Evolutionary conservation across 2,113 vertebrate species (phyloP), one percentile per base, ranked within the genome.

Genomic region (Catagonus wagneri): DNA sequence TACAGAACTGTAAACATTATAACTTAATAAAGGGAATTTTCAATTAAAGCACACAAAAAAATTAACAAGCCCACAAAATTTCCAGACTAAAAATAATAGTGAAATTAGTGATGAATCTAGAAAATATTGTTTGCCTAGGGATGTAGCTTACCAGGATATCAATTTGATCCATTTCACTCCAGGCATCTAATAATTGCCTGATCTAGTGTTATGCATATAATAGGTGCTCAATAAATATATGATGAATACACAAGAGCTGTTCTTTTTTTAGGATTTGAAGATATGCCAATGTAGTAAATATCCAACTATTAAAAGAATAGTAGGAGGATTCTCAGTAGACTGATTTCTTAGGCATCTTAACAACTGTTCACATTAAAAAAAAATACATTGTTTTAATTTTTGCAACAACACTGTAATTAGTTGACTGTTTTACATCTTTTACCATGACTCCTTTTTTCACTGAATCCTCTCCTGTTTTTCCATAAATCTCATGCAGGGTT

Each of bases 291-390:
- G 6, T 39, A 29, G n/a, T 68, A 65, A 83, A 79, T 56, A 74
- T 15, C 27, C n/a, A 27, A 74, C 60, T 86, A 61, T 22, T 80
- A 39, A 27, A 63, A 69, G 44, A 80, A 50, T 60, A 32, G 34
- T 71, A 93, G 54, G 6, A 50, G 17, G 83, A 86, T 50, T 85
- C 16, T 58, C 66, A 74, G 11, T 27, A 36, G 23, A 50, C 66
- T 69, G 36, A 85, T 81, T 80, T 96, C 85, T 79, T 89, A 75
- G 29, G n/a, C 78, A 90, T 79, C 69, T 83, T 79, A 29, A 90
- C 23, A 93, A 39, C 16, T 36, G 7, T 93, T 87, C 34, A 94
- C 20, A 84, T 66, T 52, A 69, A 54, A 54, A 12, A 52, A 54
- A 54, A 54, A 54, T 14, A n/a, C n/a, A 58, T 20, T 58, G 56